Evolutionary conservation across 2,888 invertebrate genomes (phyloP).

Genomic region (Allygus modestus): DNA sequence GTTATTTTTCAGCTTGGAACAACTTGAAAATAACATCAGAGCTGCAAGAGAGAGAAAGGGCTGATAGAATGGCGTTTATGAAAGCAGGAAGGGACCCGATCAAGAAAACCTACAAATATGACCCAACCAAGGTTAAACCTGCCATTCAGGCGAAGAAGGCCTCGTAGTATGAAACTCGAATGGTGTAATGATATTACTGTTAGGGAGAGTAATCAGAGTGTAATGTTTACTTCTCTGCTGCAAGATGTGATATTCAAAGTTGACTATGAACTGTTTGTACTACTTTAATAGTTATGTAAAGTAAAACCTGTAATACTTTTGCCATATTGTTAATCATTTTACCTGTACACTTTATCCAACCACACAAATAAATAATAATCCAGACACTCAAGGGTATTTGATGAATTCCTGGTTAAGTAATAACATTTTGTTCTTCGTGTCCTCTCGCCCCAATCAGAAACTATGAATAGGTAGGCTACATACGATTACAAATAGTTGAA

Average conservation of each 20-base stretch:
- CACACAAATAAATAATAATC: no score
- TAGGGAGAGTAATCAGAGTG: constrained; percentile 19
- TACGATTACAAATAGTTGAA: no score
- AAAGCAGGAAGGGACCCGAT: constrained; percentile 92
- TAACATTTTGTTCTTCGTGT: no score
- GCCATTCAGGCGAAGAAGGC: constrained; percentile 70
- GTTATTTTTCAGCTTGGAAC: constrained; percentile 81
- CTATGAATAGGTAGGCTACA: no score
- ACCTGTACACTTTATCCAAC: neutral
- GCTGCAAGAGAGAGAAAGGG: constrained; percentile 85
- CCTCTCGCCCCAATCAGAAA: no score
- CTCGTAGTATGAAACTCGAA: constrained; percentile 26
- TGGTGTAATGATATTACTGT: constrained; percentile 33
- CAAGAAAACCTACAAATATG: constrained; percentile 90
- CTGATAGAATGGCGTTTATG: constrained; percentile 88
- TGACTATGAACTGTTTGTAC: constrained; percentile 43
- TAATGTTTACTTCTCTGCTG: neutral
- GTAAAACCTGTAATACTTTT: constrained; percentile 34
- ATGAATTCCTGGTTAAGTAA: no score
- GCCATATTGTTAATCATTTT: constrained; percentile 27
- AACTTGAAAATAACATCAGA: constrained; percentile 89
- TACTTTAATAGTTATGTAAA: constrained; percentile 17
- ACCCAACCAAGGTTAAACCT: constrained; percentile 77
- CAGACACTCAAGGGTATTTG: no score
- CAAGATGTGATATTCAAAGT: constrained; percentile 18